phyloP scores from a whole-genome alignment of 1,140 invertebrate genomes.

The Agraylea sexmaculata region DNA sequence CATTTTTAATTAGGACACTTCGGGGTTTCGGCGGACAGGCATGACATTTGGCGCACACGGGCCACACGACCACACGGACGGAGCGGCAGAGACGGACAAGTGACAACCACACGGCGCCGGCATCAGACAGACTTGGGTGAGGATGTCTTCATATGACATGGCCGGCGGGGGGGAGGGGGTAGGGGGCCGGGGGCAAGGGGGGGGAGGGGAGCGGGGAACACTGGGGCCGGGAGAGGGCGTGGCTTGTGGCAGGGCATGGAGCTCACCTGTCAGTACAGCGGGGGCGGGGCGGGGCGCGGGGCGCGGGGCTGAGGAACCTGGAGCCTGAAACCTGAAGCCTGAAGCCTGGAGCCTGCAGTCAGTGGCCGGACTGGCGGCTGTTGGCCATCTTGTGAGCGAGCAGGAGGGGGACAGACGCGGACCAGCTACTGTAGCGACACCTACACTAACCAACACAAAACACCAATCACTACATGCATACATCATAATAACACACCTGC shows the following conservation, averaged over 20 bases:
- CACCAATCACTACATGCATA: no score
- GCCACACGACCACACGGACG: background rate
- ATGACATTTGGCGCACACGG: conserved; percentile 6
- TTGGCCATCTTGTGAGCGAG: no score
- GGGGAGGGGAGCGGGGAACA: background rate
- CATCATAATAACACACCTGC: background rate
- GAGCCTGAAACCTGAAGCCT: background rate
- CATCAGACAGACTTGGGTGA: no score
- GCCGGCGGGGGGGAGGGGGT: background rate
- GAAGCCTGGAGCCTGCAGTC: no score
- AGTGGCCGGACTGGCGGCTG: no score
- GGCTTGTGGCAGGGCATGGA: conserved; percentile 4
- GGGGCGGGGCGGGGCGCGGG: conserved; percentile 4
- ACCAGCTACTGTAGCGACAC: no score
- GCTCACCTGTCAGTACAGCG: no score
- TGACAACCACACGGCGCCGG: background rate
- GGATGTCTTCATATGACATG: background rate
- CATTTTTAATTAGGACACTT: no score
- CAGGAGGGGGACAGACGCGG: no score
- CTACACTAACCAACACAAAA: no score
- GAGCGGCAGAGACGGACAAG: background rate
- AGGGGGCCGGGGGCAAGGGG: background rate
- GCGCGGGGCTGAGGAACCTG: background rate
- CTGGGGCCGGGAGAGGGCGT: background rate
- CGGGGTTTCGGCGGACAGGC: no score